Conservation (phyloP, 2,113 vertebrate genomes). For the Antigone vipio region DNA sequence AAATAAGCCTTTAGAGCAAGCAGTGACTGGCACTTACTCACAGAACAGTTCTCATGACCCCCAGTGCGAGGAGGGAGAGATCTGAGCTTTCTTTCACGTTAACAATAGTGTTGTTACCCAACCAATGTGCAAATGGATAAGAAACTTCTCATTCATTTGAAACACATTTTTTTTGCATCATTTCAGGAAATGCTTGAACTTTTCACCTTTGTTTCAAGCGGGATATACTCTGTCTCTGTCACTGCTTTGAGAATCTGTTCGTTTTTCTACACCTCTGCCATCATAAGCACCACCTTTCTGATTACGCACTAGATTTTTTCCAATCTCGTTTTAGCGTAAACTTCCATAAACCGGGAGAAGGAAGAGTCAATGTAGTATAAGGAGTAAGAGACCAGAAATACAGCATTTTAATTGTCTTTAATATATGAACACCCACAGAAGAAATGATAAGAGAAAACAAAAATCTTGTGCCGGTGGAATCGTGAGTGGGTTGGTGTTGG, state of each 20-base stretch:
- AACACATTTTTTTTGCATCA: neutral
- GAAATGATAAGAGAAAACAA: neutral
- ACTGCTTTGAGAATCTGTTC: neutral
- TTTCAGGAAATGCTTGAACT: conserved; percentile 48
- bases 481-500: neutral
- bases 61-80: neutral
- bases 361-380: neutral
- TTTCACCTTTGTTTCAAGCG: conserved; percentile 30
- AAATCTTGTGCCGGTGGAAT: fast-evolving
- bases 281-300: neutral
- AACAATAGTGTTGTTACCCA: neutral
- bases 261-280: neutral
- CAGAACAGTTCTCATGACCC: neutral
- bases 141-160: neutral
- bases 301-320: neutral
- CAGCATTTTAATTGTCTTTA: neutral
- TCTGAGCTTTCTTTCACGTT: neutral
- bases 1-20: neutral
- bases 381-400: neutral
- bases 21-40: neutral
- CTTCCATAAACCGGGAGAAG: neutral
- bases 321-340: neutral
- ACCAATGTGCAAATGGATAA: neutral
- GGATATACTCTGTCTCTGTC: neutral
- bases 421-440: neutral